These are phyloP conservation scores for Phrynosoma platyrhinos DNA, from an alignment of 2,113 vertebrate genomes.

Conservation along the genomic window DNA sequence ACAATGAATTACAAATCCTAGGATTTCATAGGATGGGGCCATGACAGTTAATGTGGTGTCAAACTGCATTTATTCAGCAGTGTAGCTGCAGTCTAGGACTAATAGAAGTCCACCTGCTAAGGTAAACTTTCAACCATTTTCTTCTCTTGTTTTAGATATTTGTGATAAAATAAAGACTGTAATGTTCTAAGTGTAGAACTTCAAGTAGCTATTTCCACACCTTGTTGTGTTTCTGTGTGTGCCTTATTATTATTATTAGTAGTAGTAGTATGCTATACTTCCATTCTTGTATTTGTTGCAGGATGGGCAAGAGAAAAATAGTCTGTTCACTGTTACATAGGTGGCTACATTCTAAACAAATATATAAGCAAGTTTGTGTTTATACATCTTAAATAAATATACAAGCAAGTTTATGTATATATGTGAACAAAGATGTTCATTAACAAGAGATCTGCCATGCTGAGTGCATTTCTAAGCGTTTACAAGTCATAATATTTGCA, in stretches of 20 bases:
- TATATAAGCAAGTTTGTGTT: no score
- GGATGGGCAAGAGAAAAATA: not conserved
- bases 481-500: conserved; percentile 27
- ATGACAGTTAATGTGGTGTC: no score
- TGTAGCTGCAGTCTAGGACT: no score
- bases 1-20: no score
- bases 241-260: no score
- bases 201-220: not conserved
- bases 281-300: not conserved
- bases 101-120: no score
- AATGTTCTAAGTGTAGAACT: not conserved
- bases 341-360: no score
- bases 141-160: not conserved
- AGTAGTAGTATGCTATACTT: not conserved
- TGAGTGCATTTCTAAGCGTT: conserved; percentile 25
- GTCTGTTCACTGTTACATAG: no score
- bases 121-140: no score
- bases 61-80: no score
- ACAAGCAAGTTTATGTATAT: not conserved
- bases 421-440: not conserved
- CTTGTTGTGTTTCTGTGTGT: not conserved
- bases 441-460: not conserved
- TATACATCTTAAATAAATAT: not conserved
- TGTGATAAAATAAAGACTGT: not conserved
- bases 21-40: no score